Base-by-base conservation (phyloP, 2,888 invertebrate species). In the Lobophora halterata region DNA sequence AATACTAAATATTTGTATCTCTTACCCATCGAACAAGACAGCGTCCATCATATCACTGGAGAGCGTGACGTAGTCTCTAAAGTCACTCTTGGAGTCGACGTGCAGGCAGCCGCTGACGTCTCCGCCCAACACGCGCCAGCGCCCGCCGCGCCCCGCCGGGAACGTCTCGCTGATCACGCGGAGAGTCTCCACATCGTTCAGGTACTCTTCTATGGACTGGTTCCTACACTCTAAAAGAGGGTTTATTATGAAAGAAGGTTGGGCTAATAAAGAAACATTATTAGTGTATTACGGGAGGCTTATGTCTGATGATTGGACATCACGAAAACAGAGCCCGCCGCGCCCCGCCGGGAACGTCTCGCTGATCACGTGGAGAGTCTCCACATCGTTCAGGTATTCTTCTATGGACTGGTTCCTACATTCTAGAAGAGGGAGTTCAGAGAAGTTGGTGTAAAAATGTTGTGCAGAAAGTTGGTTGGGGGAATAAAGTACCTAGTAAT, bases 21-120 rank as follows among this genome's bases (percentile, higher is more conserved):
- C 67, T 89, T 76, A 95, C 95, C 93, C 92, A 67, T 93, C 92
- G 85, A 94, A 90, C 24, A 94, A 89, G 25, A 93, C 82, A 1
- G 93, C 93, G 12, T 91, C 88, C 61, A 92, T 88, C 50, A 90
- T 77, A 45, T 90, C 83, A 46, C 87, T 87, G 0, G 92, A 89
- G 29, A 89, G 70, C 1, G 87, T 82, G 14, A 91, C 71, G 46
- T 89, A 89, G 52, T 88, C 89, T 51, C 79, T 83, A 4, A 89
- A 89, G 59, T 89, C 88, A 25, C 90, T 90, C 30, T 79, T 79
- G 32, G 88, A 88, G 40, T 88, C 85, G 0, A 76, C 79, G 1
- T 86, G 74, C 0, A 86, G 66, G 42, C 90, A 89, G 13, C 55
- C 59, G 0, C 90, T 89, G 47, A 91, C 76, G 69, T 92, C 92